These are phyloP conservation scores for Ophion obscuratus DNA, from an alignment of 2,888 invertebrate genomes.

Conservation along the genomic window DNA sequence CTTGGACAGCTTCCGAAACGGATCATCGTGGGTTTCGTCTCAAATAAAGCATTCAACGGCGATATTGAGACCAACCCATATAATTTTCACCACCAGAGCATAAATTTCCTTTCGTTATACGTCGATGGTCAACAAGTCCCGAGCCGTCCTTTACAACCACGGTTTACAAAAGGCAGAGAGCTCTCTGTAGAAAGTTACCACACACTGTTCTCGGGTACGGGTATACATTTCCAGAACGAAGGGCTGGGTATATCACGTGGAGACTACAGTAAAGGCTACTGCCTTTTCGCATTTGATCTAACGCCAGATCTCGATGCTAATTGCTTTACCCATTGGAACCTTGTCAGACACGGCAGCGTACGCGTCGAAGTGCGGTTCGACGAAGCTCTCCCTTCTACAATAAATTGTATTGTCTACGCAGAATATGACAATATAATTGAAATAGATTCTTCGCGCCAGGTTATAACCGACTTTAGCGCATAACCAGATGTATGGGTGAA, in stretches of 20 bases:
- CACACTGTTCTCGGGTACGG: no score
- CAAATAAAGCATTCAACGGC: slow-evolving; percentile 29
- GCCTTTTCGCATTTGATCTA: neutral
- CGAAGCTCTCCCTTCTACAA: no score
- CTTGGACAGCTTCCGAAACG: no score
- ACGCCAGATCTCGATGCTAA: neutral
- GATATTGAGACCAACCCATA: slow-evolving; percentile 17
- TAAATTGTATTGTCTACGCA: no score
- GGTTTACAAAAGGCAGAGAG: neutral
- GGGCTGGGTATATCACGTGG: neutral
- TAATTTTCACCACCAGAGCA: slow-evolving; percentile 10
- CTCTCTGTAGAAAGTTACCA: neutral
- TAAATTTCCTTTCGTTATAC: slow-evolving; percentile 29
- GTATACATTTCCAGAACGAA: neutral
- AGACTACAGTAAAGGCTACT: neutral
- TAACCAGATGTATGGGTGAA: no score
- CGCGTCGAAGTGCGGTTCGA: no score
- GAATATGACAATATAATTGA: no score
- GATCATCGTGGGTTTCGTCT: no score
- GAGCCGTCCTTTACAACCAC: slow-evolving; percentile 29
- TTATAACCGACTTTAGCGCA: no score
- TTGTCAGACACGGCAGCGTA: no score
- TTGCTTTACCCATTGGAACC: neutral
- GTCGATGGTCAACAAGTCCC: slow-evolving; percentile 39
- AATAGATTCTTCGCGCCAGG: no score